A percentile compares a stretch with the other conserved stretches of the same genome.
phyloP scores from a whole-genome alignment of 2,888 invertebrate species.

The Eupithecia subfuscata region DNA sequence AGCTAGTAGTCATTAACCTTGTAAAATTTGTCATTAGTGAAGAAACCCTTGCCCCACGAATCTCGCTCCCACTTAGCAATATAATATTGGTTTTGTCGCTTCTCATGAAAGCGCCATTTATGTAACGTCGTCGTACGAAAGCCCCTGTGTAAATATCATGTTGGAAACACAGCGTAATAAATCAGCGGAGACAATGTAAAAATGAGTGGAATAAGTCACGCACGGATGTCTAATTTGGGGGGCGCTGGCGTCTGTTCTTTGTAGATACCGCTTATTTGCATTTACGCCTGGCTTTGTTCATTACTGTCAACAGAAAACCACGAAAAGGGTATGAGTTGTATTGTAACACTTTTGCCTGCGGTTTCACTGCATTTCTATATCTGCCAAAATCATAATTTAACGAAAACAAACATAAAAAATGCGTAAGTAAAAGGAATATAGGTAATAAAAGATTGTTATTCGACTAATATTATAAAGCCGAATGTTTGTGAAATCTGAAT shows the following conservation, averaged over 20 bases:
- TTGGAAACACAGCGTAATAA: background rate
- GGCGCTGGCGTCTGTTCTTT: background rate
- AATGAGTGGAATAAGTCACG: conserved; percentile 12
- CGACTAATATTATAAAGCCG: too few relatives aligned
- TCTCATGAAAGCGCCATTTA: background rate
- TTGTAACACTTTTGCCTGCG: background rate
- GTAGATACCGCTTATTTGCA: background rate
- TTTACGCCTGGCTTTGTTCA: background rate
- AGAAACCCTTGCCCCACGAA: too few relatives aligned
- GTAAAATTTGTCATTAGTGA: too few relatives aligned
- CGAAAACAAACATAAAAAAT: too few relatives aligned
- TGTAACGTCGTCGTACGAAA: background rate
- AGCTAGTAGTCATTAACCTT: too few relatives aligned
- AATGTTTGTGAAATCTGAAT: too few relatives aligned
- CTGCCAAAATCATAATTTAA: too few relatives aligned
- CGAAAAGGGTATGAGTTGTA: background rate
- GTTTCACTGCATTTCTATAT: too few relatives aligned
- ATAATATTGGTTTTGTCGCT: background rate
- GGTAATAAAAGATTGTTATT: too few relatives aligned
- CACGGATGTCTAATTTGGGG: background rate
- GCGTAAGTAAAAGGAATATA: too few relatives aligned
- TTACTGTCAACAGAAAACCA: background rate
- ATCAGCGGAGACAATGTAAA: conserved; percentile 23
- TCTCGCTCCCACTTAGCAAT: background rate
- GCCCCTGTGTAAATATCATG: background rate